Evolutionary conservation across 2,797 vertebrate genomes (phyloP).

Genomic region (Capromys pilorides): DNA sequence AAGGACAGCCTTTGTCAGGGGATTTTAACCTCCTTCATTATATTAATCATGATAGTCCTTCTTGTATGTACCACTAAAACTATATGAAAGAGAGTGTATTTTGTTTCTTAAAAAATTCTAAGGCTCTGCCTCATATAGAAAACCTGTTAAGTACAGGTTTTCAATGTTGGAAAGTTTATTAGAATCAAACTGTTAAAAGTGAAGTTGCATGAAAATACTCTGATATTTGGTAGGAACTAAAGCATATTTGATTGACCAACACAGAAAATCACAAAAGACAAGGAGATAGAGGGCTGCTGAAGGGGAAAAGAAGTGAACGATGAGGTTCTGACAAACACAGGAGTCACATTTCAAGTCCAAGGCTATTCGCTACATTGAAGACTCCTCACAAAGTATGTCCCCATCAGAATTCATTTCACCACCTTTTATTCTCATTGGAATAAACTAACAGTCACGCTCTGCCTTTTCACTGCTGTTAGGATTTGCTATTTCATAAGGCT

Average conservation of each 20-base stretch:
- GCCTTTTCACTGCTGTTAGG: background rate
- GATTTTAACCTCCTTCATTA: conserved; percentile 59
- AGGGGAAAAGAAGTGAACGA: background rate
- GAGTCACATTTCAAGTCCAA: conserved; percentile 49
- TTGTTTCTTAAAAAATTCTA: background rate
- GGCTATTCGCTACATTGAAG: conserved; percentile 48
- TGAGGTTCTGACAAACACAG: background rate
- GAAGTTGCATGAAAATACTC: background rate
- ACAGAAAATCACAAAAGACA: background rate
- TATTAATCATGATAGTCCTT: background rate
- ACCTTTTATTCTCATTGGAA: conserved; percentile 39
- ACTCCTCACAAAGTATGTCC: conserved; percentile 7
- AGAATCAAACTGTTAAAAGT: conserved; percentile 16
- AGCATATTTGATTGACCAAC: background rate
- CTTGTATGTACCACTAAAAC: background rate
- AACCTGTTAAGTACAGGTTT: background rate
- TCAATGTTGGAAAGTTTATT: conserved; percentile 25
- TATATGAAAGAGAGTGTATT: background rate
- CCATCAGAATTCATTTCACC: background rate
- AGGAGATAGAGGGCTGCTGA: background rate
- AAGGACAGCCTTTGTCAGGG: conserved; percentile 6
- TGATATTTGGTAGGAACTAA: background rate
- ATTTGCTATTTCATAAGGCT: conserved; percentile 9
- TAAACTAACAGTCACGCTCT: conserved; percentile 22
- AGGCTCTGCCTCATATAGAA: too few relatives aligned